Conservation (phyloP, 1,140 invertebrate genomes). For the Triops cancriformis region DNA sequence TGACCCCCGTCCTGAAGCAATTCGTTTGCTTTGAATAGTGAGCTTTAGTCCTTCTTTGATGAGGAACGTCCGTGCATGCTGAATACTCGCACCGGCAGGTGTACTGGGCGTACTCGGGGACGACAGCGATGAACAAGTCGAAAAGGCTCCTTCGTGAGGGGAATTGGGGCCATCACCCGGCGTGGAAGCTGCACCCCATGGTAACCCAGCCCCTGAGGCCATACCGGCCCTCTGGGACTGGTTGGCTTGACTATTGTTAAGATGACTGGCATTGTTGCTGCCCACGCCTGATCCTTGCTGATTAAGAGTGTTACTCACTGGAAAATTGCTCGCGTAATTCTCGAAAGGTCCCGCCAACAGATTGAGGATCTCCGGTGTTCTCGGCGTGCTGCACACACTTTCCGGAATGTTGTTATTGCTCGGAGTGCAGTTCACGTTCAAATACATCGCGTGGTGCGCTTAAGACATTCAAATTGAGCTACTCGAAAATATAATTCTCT, state of each 20-base stretch:
- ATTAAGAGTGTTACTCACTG: neutral
- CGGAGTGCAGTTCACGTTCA: slow-evolving; percentile 24
- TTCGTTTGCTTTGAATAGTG: slow-evolving; percentile 77
- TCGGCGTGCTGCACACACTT: slow-evolving; percentile 21
- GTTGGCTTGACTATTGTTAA: slow-evolving; percentile 5
- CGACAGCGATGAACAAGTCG: slow-evolving; percentile 18
- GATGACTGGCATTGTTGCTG: slow-evolving; percentile 4
- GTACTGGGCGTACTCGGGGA: slow-evolving; percentile 22
- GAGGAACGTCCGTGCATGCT: slow-evolving; percentile 76
- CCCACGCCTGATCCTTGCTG: neutral
- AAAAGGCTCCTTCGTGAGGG: slow-evolving; percentile 23
- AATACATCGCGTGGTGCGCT: slow-evolving; percentile 18
- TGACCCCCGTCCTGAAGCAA: slow-evolving; percentile 39
- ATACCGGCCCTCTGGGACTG: slow-evolving; percentile 6
- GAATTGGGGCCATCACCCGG: slow-evolving; percentile 25
- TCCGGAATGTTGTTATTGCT: slow-evolving; percentile 15
- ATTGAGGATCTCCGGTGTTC: slow-evolving; percentile 29
- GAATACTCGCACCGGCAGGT: slow-evolving; percentile 47
- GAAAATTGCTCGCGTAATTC: slow-evolving; percentile 12
- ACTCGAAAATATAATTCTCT: too few species aligned
- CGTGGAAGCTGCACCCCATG: slow-evolving; percentile 16
- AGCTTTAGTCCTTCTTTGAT: slow-evolving; percentile 87
- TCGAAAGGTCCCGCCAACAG: slow-evolving; percentile 27
- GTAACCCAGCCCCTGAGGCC: slow-evolving; percentile 5
- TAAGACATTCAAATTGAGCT: neutral